Base-by-base conservation (phyloP, 1,140 invertebrate species). In the Akabosia matsudoensis region DNA sequence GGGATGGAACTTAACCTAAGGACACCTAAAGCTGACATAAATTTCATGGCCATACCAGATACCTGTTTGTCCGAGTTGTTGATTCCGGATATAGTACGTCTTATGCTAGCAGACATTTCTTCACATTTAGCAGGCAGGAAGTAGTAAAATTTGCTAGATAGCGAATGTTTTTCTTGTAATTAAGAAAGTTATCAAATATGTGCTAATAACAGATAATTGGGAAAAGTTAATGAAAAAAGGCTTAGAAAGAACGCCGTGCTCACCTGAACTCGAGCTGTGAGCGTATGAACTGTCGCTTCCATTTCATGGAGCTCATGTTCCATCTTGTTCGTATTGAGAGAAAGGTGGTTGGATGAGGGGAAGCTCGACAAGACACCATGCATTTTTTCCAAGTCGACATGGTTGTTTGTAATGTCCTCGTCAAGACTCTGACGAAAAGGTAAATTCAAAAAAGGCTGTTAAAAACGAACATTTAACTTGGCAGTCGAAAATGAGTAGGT, bases 211-310 rank as follows among this genome's bases (percentile, higher is more conserved):
- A n/a, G n/a, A n/a, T n/a, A n/a, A n/a, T n/a, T n/a, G n/a, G n/a
- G n/a, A n/a, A n/a, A 70, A 26, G 67, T 3, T 70, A 70, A 31
- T 28, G 33, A 10, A 13, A n/a, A 79, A 64, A 13, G 14, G 33
- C 33, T 33, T 70, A 30, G 16, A 10, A 70, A 22, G 61, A 64
- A 64, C 10, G 26, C n/a, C n/a, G 16, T 7, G 33, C 67, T 22
- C 74, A 79, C 80, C 71, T 81, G 78, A 75, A 81, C 75, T 77
- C 80, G 33, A 1, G 79, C 79, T 1, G 76, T 79, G 4, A 81
- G 70, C 0, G 80, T 81, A 34, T 81, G 78, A 0, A 80, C 61
- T n/a, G 72, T 80, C 26, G 79, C 79, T 67, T 81, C 80, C 79
- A 81, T 79, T 76, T 81, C 80, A 54, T 67, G 56, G 7, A 81